phyloP scores from a whole-genome alignment of 2,888 invertebrate genomes.

The Adelognathus sp. region DNA sequence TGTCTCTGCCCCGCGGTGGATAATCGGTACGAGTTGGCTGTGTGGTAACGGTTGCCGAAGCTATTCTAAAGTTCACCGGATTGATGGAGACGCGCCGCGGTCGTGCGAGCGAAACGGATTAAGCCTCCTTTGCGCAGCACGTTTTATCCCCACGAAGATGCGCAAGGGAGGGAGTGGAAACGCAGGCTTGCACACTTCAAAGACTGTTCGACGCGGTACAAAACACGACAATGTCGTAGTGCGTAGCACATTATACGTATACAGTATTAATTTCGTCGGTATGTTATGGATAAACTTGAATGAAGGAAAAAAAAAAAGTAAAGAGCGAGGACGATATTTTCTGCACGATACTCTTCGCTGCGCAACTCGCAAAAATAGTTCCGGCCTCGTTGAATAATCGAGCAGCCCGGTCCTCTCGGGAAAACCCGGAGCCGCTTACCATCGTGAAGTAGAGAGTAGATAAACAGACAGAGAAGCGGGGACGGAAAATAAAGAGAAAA shows the following conservation, averaged over 20 bases:
- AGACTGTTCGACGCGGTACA: background rate
- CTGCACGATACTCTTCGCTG: background rate
- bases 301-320: background rate
- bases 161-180: background rate
- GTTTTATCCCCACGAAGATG: constrained; percentile 4
- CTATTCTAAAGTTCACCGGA: constrained; percentile 24
- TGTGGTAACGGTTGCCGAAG: constrained; percentile 1
- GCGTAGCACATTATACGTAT: background rate
- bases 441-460: constrained; percentile 17
- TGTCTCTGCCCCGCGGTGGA: constrained; percentile 44
- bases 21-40: constrained; percentile 40
- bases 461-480: constrained; percentile 11
- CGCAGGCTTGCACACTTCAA: background rate
- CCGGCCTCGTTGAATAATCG: constrained; percentile 19
- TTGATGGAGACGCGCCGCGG: constrained; percentile 37
- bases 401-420: background rate
- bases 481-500: constrained; percentile 20
- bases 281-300: background rate
- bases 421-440: constrained; percentile 11
- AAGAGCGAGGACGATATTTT: background rate
- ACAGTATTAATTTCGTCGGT: background rate
- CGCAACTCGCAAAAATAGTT: constrained; percentile 6
- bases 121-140: constrained; percentile 17
- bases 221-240: background rate
- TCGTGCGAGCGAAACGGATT: constrained; percentile 36